Conservation (phyloP, 2,888 invertebrate species). For the Megaustenia siamemsis region DNA sequence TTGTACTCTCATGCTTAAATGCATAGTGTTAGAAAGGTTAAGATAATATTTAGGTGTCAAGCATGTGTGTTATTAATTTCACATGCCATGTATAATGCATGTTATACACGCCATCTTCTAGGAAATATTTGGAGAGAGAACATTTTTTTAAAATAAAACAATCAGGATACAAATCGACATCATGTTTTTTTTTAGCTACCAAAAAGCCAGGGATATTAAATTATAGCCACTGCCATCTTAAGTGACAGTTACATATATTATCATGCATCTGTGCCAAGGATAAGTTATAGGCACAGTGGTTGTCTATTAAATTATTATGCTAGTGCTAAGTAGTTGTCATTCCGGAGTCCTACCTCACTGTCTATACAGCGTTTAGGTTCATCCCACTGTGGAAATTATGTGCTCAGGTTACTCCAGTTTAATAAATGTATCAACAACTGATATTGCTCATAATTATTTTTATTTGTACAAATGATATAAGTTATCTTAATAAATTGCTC, state of each 20-base stretch:
- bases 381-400: slow-evolving; percentile 50
- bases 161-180: too few species aligned
- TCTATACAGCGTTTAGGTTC: slow-evolving; percentile 57
- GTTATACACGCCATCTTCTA: too few species aligned
- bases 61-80: too few species aligned
- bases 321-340: background rate
- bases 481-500: too few species aligned
- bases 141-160: too few species aligned
- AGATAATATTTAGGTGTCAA: too few species aligned
- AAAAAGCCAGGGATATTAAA: background rate
- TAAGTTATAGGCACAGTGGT: too few species aligned
- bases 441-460: background rate
- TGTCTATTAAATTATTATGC: background rate
- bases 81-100: too few species aligned
- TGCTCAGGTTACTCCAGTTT: background rate
- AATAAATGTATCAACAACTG: background rate
- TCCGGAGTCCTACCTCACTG: slow-evolving; percentile 52
- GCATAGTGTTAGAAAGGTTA: too few species aligned
- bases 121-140: too few species aligned
- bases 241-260: background rate
- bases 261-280: background rate
- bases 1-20: too few species aligned
- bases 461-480: background rate
- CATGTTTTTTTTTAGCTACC: too few species aligned
- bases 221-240: background rate